These are phyloP conservation scores for Boloria selene DNA, from an alignment of 2,888 invertebrate species.

Conservation along the genomic window DNA sequence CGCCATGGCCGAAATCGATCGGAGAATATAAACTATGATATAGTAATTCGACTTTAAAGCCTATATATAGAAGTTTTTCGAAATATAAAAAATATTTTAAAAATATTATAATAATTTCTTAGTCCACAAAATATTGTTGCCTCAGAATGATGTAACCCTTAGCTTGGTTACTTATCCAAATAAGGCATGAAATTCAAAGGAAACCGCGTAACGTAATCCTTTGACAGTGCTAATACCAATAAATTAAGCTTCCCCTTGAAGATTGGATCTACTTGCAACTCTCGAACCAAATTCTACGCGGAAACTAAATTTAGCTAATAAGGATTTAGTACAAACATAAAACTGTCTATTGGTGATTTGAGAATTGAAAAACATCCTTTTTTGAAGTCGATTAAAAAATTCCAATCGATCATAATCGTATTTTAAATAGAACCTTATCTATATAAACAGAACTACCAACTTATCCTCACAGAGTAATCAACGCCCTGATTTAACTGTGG, in stretches of 20 bases:
- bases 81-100: too few species aligned
- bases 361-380: background rate
- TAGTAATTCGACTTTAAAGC: too few species aligned
- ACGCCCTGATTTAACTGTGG: too few species aligned
- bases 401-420: too few species aligned
- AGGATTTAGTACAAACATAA: background rate
- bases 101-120: too few species aligned
- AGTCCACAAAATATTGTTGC: slow-evolving; percentile 11
- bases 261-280: slow-evolving; percentile 21
- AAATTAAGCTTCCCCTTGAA: slow-evolving; percentile 33
- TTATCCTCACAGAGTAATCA: too few species aligned
- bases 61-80: too few species aligned
- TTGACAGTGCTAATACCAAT: slow-evolving; percentile 30
- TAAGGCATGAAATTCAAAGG: slow-evolving; percentile 26
- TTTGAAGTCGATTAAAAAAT: too few species aligned
- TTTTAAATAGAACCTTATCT: too few species aligned
- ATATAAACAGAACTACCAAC: too few species aligned
- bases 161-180: slow-evolving; percentile 23
- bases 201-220: slow-evolving; percentile 23
- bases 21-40: too few species aligned
- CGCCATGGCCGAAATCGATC: too few species aligned
- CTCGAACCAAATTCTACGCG: background rate
- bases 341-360: slow-evolving; percentile 1
- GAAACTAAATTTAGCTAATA: slow-evolving; percentile 13
- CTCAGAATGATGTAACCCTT: slow-evolving; percentile 17